A percentile compares a stretch with the other conserved stretches of the same genome.
These are phyloP conservation scores for Heliangelus exortis DNA, from an alignment of 2,797 vertebrate genomes.

Conservation along the genomic window DNA sequence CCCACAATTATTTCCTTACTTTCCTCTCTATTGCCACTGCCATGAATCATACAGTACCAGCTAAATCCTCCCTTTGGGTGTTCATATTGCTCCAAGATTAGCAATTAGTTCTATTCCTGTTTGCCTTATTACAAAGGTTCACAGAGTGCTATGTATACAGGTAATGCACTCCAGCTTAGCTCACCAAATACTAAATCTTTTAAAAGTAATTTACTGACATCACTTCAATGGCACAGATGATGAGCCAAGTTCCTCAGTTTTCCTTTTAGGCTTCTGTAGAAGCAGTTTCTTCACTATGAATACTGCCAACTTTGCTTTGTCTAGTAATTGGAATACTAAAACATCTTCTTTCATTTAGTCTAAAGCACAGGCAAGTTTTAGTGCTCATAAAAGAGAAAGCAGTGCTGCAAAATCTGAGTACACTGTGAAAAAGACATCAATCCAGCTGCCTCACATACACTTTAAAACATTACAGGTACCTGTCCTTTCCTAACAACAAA, in stretches of 20 bases:
- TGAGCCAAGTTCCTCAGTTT: neutral
- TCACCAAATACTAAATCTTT: neutral
- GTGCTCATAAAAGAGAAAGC: neutral
- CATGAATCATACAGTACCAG: neutral
- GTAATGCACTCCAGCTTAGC: neutral
- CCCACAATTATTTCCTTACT: neutral
- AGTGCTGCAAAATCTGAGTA: neutral
- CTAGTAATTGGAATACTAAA: slow-evolving; percentile 30
- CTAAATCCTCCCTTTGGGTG: neutral
- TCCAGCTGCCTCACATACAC: neutral
- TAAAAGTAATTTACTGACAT: neutral
- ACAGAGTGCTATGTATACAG: neutral
- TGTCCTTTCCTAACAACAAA: neutral
- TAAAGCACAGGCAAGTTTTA: neutral
- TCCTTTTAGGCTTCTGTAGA: neutral
- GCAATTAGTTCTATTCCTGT: neutral
- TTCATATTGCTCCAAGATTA: neutral
- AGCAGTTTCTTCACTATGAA: neutral
- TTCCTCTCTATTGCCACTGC: neutral
- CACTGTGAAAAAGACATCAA: neutral
- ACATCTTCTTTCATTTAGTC: neutral
- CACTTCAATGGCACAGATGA: neutral
- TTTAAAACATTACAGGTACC: neutral
- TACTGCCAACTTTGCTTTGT: neutral
- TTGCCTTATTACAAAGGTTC: neutral